These are phyloP conservation scores for Acleris sparsana DNA, from an alignment of 2,888 invertebrate genomes.

Conservation along the genomic window DNA sequence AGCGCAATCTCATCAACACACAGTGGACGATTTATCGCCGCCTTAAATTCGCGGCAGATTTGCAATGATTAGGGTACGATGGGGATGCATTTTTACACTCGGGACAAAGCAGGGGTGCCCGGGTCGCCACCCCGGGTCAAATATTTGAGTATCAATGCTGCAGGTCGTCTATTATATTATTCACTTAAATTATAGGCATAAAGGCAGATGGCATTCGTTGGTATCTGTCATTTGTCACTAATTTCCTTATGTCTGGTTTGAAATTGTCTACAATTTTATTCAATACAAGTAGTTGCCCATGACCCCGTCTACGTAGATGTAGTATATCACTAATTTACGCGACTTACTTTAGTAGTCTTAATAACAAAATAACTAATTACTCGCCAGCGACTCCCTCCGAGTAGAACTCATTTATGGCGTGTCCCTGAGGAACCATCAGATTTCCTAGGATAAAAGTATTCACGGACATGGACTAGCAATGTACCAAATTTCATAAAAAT, in stretches of 20 bases:
- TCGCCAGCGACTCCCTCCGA: too few species aligned
- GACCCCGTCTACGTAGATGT: too few species aligned
- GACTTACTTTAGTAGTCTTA: too few species aligned
- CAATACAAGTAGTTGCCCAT: too few species aligned
- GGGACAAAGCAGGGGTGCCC: slow-evolving; percentile 49
- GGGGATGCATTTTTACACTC: slow-evolving; percentile 65
- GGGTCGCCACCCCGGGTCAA: slow-evolving; percentile 64
- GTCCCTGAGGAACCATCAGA: too few species aligned
- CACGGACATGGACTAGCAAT: too few species aligned
- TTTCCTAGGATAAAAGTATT: too few species aligned
- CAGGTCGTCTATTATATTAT: slow-evolving; percentile 39
- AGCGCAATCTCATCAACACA: slow-evolving; percentile 6
- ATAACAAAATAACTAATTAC: too few species aligned
- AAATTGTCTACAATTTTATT: too few species aligned
- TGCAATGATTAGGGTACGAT: slow-evolving; percentile 62
- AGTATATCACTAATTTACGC: too few species aligned
- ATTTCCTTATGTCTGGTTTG: not conserved
- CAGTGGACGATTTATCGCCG: slow-evolving; percentile 42
- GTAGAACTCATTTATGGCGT: too few species aligned
- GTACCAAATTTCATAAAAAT: too few species aligned
- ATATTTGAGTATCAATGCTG: slow-evolving; percentile 57
- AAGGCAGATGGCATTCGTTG: slow-evolving; percentile 32
- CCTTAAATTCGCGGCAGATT: slow-evolving; percentile 62
- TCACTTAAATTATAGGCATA: slow-evolving; percentile 36
- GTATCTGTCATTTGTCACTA: slow-evolving; percentile 3